Evolutionary conservation across 2,888 invertebrate genomes (phyloP).

Genomic region (Ctenicera cuprea): DNA sequence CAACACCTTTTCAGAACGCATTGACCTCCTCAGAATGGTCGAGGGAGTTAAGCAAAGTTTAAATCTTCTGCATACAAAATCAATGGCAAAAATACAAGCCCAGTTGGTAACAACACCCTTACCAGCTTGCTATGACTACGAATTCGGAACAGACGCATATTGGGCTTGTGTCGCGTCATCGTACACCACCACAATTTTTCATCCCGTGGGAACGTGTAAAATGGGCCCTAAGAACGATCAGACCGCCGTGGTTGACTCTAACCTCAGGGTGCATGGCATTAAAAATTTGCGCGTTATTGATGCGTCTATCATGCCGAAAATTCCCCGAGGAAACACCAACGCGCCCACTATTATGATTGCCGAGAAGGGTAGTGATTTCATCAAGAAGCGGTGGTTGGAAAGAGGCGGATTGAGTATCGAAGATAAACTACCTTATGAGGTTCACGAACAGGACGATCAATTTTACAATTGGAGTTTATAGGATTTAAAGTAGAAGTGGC

Average conservation of each 20-base stretch:
- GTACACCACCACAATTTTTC: slow-evolving; percentile 83
- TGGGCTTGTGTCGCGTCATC: slow-evolving; percentile 79
- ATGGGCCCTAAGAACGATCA: slow-evolving; percentile 80
- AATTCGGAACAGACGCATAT: slow-evolving; percentile 80
- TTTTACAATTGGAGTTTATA: slow-evolving; percentile 30
- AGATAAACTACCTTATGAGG: slow-evolving; percentile 4
- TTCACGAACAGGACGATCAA: background rate
- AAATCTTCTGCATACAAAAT: slow-evolving; percentile 76
- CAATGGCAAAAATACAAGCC: slow-evolving; percentile 77
- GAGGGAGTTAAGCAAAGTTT: slow-evolving; percentile 78
- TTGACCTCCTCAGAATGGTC: slow-evolving; percentile 79
- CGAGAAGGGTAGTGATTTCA: slow-evolving; percentile 70
- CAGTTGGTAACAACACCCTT: slow-evolving; percentile 75
- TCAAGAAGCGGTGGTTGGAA: slow-evolving; percentile 61
- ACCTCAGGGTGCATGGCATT: slow-evolving; percentile 79
- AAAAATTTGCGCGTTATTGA: slow-evolving; percentile 80
- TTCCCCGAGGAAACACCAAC: slow-evolving; percentile 73
- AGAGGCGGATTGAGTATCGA: background rate
- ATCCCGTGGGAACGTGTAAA: slow-evolving; percentile 82
- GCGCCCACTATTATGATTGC: slow-evolving; percentile 72
- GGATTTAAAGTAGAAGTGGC: background rate
- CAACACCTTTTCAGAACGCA: slow-evolving; percentile 78
- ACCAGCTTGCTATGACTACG: slow-evolving; percentile 75
- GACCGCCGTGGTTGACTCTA: slow-evolving; percentile 80
- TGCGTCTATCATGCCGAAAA: slow-evolving; percentile 80